These are phyloP conservation scores for Adelognathus sp. DNA, from an alignment of 2,888 invertebrate genomes.

Conservation along the genomic window DNA sequence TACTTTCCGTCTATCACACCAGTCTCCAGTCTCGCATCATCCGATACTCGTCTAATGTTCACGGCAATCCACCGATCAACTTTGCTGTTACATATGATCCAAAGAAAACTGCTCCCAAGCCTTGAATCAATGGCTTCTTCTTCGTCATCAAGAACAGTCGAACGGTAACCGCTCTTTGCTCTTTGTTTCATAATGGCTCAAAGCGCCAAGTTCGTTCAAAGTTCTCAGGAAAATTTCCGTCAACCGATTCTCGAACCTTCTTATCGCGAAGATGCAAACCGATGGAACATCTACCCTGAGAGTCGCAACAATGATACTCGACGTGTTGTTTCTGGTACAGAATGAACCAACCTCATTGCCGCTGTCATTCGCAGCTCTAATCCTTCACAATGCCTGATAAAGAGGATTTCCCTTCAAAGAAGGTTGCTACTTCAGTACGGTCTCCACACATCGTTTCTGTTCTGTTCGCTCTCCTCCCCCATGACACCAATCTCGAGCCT, in stretches of 20 bases:
- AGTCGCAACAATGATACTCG: not conserved
- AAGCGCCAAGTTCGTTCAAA: not conserved
- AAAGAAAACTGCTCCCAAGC: not conserved
- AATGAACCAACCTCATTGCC: not conserved
- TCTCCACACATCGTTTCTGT: slow-evolving; percentile 87
- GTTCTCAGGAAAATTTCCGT: not conserved
- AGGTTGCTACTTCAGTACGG: slow-evolving; percentile 84
- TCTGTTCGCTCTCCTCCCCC: slow-evolving; percentile 82
- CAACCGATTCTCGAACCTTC: not conserved
- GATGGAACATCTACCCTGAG: not conserved
- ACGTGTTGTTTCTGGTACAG: not conserved
- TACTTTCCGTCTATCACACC: not conserved
- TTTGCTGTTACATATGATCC: not conserved
- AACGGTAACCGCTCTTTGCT: not conserved
- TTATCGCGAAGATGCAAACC: not conserved
- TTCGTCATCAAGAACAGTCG: no score
- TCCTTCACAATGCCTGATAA: slow-evolving; percentile 18
- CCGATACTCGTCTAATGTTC: not conserved
- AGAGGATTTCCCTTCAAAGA: not conserved
- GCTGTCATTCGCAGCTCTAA: slow-evolving; percentile 25
- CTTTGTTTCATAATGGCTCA: not conserved
- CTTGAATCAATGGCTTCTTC: no score
- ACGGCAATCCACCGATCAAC: not conserved
- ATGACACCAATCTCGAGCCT: slow-evolving; percentile 83
- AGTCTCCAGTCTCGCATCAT: no score